These are phyloP conservation scores for Clamator glandarius DNA, from an alignment of 2,797 vertebrate species.

Conservation along the genomic window DNA sequence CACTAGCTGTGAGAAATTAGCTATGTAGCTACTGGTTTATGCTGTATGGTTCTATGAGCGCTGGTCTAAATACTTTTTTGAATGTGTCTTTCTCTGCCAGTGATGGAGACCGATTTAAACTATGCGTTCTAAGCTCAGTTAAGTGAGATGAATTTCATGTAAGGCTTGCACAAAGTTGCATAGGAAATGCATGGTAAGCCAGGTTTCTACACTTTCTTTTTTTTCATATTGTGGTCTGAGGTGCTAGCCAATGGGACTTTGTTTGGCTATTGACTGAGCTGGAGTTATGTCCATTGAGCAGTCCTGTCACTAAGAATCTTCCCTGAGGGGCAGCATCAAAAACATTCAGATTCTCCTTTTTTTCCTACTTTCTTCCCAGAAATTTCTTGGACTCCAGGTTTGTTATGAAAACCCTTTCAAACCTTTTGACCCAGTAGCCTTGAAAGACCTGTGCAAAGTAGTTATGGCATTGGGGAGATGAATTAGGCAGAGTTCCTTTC, in stretches of 20 bases:
- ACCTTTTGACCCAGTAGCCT: background rate
- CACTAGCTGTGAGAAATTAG: background rate
- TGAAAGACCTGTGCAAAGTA: background rate
- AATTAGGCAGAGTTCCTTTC: background rate
- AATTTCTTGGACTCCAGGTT: background rate
- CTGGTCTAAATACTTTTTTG: background rate
- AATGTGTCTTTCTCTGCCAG: background rate
- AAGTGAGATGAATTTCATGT: background rate
- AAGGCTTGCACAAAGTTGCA: background rate
- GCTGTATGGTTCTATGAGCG: background rate
- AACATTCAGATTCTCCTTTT: background rate
- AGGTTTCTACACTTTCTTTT: rapidly evolving
- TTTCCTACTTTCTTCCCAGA: background rate
- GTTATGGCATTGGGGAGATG: rapidly evolving
- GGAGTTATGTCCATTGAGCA: background rate
- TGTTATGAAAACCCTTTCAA: background rate
- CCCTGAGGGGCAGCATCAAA: rapidly evolving
- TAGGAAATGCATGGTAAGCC: background rate
- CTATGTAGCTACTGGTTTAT: rapidly evolving
- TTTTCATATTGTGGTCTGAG: rapidly evolving
- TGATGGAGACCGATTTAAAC: background rate
- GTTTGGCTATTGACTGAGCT: background rate
- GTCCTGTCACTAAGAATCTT: too few relatives aligned
- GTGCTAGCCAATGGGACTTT: background rate
- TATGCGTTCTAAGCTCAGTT: background rate